Base-by-base conservation (phyloP, 1,140 invertebrate genomes). In the Conus betulinus region DNA sequence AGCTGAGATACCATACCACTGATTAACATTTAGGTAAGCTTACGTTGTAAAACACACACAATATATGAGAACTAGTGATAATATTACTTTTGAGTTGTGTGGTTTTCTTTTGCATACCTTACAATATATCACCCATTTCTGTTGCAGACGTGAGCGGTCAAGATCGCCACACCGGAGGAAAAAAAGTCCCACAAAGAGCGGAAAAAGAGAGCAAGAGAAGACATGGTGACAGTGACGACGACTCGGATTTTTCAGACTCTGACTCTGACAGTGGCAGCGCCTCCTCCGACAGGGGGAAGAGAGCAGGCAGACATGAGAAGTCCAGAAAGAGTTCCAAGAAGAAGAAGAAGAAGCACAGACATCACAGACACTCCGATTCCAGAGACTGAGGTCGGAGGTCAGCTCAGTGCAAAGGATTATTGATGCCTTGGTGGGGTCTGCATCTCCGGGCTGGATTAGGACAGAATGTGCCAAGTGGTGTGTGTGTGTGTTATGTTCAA, bases 151-250 rank as follows among this genome's bases (percentile, higher is more conserved):
- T 23, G 71, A 88, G 25, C 76, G 71, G 7, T 82, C 63, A 67
- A 83, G 79, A 20, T 87, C 85, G 53, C 85, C 78, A n/a, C 81
- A 76, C 25, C 71, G 57, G 25, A 85, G 74, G 60, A 89, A 89
- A 74, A n/a, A n/a, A 83, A 83, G 63, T 55, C 13, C 5, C 67
- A 27, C 13, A 87, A 87, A 51, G 55, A 87, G 51, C 51, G 53
- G n/a, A 76, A 84, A 20, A n/a, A 52, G n/a, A 84, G n/a, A 87
- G 82, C 23, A 71, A 84, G 27, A 57, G 85, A 20, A 84, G 39
- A 55, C 67, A 63, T 27, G 25, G 27, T 27, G 60, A 85, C 71
- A 39, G 55, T n/a, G 60, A 39, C 71, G 84, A 89, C 13, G 57
- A 85, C 60, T 39, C 13, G 3, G 83, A 74, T 17, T 0, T 2